Percentiles rank a stretch among this genome's conserved stretches.
phyloP scores from a whole-genome alignment of 2,888 invertebrate genomes.

The Brachylomia viminalis region DNA sequence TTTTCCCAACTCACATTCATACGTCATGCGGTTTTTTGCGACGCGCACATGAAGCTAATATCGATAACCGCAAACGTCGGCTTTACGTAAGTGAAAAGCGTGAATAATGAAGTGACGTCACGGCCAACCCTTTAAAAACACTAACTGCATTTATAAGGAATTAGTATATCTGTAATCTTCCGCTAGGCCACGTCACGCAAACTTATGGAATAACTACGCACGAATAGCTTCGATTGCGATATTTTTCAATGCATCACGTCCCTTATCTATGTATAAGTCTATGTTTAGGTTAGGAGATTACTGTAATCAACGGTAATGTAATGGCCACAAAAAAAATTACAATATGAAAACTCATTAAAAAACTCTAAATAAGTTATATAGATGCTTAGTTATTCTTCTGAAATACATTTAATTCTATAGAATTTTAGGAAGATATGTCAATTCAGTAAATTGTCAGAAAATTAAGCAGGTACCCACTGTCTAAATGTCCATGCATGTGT shows the following conservation, averaged over 20 bases:
- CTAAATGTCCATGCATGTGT: background rate
- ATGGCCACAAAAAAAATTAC: background rate
- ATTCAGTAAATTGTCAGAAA: background rate
- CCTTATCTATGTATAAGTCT: background rate
- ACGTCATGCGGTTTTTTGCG: constrained; percentile 42
- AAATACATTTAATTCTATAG: background rate
- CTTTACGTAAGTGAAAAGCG: constrained; percentile 6
- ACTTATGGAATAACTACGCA: background rate
- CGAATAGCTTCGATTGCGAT: background rate
- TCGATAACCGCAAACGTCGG: constrained; percentile 13
- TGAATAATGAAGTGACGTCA: constrained; percentile 25
- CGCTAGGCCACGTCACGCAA: background rate
- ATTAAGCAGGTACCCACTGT: background rate
- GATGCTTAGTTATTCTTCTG: background rate
- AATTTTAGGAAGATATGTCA: background rate
- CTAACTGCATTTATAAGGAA: constrained; percentile 10
- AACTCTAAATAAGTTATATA: background rate
- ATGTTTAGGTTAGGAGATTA: background rate
- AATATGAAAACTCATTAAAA: background rate
- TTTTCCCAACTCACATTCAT: background rate
- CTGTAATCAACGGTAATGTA: background rate
- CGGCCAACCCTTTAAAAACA: background rate
- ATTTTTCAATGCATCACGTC: background rate
- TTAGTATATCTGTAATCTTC: background rate
- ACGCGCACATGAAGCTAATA: background rate